Base-by-base conservation (phyloP, 2,888 invertebrate species). In the Pegoplata infirma region DNA sequence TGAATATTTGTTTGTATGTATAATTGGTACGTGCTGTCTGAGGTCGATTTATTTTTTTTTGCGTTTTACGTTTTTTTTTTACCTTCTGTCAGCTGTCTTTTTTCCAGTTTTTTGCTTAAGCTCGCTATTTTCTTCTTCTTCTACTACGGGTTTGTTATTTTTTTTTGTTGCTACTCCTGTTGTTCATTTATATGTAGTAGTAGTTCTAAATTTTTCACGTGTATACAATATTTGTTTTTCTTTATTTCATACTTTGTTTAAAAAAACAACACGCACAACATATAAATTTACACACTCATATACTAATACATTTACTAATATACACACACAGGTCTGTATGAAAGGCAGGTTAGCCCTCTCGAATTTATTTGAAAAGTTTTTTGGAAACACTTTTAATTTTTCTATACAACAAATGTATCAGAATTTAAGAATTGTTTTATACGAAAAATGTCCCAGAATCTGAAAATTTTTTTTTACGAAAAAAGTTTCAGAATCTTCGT, bases 11-110 rank as follows among this genome's bases (percentile, higher is more conserved):
- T 40, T 14, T 21, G 4, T 51, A 51, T 40, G 53, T 55, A n/a
- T 40, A 28, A 12, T 55, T 46, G 56, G 47, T 56, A 47, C 56
- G 56, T 47, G 56, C 32, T 40, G 68, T 68, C 49, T 68, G 68
- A 36, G 58, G 68, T 40, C 58, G 68, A 47, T 68, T 68, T 58
- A 17, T 3, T 59, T 46, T 58, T 46, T 58, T 23, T 3, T 51
- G 5, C 40, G 23, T 14, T 46, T 56, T 32, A 4, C 12, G n/a
- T 17, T 12, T 58, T 21, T 53, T 25, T 53, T 23, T 53, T 53
- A 58, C 58, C 58, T 58, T 58, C 40, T n/a, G 6, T 47, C 19
- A 68, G 40, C 49, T 68, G 68, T 47, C 8, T 7, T 44, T 36
- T 56, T 46, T 14, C 25, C 23, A 3, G 32, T 32, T 21, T 40